A percentile compares a stretch with the other conserved stretches of the same genome.
phyloP scores from a whole-genome alignment of 2,888 invertebrate genomes.

The Prenolepis imparis region DNA sequence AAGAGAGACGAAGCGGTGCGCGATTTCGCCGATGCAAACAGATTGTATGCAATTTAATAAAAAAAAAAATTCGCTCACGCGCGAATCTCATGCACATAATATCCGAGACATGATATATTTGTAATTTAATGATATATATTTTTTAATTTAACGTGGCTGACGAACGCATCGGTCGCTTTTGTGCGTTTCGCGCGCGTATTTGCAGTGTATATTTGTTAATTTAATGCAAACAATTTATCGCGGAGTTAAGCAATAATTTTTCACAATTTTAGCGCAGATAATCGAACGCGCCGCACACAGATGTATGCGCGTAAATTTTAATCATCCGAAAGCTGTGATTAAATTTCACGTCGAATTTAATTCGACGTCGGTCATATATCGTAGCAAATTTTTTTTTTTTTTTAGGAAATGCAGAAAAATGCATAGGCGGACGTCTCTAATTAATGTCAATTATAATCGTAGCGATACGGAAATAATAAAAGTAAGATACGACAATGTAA shows the following conservation, averaged over 20 bases:
- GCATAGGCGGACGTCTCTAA: neutral
- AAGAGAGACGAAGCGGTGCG: slow-evolving; percentile 45
- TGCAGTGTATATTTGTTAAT: slow-evolving; percentile 57
- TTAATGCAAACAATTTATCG: slow-evolving; percentile 56
- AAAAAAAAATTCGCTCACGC: slow-evolving; percentile 40
- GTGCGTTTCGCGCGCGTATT: slow-evolving; percentile 49
- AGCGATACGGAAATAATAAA: neutral
- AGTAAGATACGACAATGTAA: neutral
- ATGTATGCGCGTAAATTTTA: slow-evolving; percentile 44
- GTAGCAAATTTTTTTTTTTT: slow-evolving; percentile 21
- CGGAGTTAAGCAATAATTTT: slow-evolving; percentile 58
- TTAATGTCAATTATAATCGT: slow-evolving; percentile 12
- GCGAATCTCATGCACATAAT: slow-evolving; percentile 50
- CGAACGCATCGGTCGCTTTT: slow-evolving; percentile 45
- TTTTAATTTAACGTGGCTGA: slow-evolving; percentile 47
- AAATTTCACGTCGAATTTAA: slow-evolving; percentile 53
- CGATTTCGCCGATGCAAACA: slow-evolving; percentile 50
- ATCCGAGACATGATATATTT: slow-evolving; percentile 47
- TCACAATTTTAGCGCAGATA: slow-evolving; percentile 53
- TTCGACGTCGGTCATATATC: slow-evolving; percentile 15
- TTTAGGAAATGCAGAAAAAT: neutral
- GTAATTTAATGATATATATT: slow-evolving; percentile 58
- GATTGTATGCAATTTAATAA: slow-evolving; percentile 54
- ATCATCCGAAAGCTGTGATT: slow-evolving; percentile 48
- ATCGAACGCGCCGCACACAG: slow-evolving; percentile 29